Conservation (phyloP, 2,797 vertebrate species). For the Tolypeutes matacus region DNA sequence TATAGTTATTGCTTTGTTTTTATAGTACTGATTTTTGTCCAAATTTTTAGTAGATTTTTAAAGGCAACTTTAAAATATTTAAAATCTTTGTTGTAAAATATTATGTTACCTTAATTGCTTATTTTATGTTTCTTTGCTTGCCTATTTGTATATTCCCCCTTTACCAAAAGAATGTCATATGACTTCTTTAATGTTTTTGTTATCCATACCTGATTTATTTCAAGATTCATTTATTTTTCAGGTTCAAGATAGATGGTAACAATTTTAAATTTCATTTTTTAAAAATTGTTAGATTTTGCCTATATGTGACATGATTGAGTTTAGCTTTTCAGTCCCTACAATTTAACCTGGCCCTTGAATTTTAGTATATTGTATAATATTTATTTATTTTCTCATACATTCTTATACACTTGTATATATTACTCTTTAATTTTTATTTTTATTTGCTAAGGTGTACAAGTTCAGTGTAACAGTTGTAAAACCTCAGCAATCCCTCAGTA, state of each 20-base stretch:
- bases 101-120: constrained; percentile 40
- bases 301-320: constrained; percentile 29
- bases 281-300: constrained; percentile 42
- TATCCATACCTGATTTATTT: constrained; percentile 52
- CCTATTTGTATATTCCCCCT: not conserved
- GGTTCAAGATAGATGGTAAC: constrained; percentile 57
- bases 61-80: constrained; percentile 63
- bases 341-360: constrained; percentile 61
- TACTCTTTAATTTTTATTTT: constrained; percentile 78
- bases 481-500: constrained; percentile 94
- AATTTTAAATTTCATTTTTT: constrained; percentile 52
- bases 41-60: constrained; percentile 58
- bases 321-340: constrained; percentile 70
- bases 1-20: constrained; percentile 61
- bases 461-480: constrained; percentile 96
- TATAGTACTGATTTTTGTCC: constrained; percentile 11
- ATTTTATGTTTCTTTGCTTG: constrained; percentile 57
- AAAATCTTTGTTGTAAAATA: constrained; percentile 52
- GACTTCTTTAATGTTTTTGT: constrained; percentile 65
- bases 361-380: constrained; percentile 64
- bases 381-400: constrained; percentile 68
- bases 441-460: constrained; percentile 90
- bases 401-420: not conserved
- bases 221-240: constrained; percentile 50
- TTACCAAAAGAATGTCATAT: constrained; percentile 58